Evolutionary conservation across 2,888 invertebrate genomes (phyloP).

Genomic region (Mechanitis messenoides): DNA sequence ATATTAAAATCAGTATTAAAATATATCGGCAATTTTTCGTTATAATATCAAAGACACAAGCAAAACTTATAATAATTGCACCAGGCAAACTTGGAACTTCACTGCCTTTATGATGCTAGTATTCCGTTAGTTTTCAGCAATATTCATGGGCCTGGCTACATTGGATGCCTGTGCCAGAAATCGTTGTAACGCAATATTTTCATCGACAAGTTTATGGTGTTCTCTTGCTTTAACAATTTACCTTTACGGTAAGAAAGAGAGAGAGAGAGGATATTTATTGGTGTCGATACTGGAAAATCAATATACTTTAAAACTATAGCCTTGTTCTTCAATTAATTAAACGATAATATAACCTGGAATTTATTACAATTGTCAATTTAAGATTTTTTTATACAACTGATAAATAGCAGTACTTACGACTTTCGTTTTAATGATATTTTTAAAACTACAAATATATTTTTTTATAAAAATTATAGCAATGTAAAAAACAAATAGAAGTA

Average conservation of each 20-base stretch:
- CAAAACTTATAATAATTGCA: constrained; percentile 50
- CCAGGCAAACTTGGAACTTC: constrained; percentile 37
- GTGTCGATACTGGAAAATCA: constrained; percentile 4
- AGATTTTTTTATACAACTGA: too few species aligned
- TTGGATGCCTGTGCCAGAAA: constrained; percentile 43
- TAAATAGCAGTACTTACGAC: too few species aligned
- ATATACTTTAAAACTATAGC: background rate
- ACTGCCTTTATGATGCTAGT: constrained; percentile 12
- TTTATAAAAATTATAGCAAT: too few species aligned
- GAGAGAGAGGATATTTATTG: constrained; percentile 14
- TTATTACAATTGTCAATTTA: too few species aligned
- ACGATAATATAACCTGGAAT: too few species aligned
- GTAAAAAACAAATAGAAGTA: too few species aligned
- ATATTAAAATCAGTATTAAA: constrained; percentile 10
- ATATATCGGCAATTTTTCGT: constrained; percentile 10
- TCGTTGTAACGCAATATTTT: constrained; percentile 61
- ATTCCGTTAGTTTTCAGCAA: constrained; percentile 22
- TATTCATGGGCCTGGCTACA: constrained; percentile 37
- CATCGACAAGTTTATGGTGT: constrained; percentile 50
- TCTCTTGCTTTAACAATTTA: constrained; percentile 58
- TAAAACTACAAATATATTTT: too few species aligned
- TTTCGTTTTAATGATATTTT: too few species aligned
- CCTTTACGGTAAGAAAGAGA: constrained; percentile 40
- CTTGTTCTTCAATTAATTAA: too few species aligned
- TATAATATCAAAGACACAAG: constrained; percentile 25